Conservation (phyloP, 2,113 vertebrate species). For the Melospiza melodia region DNA sequence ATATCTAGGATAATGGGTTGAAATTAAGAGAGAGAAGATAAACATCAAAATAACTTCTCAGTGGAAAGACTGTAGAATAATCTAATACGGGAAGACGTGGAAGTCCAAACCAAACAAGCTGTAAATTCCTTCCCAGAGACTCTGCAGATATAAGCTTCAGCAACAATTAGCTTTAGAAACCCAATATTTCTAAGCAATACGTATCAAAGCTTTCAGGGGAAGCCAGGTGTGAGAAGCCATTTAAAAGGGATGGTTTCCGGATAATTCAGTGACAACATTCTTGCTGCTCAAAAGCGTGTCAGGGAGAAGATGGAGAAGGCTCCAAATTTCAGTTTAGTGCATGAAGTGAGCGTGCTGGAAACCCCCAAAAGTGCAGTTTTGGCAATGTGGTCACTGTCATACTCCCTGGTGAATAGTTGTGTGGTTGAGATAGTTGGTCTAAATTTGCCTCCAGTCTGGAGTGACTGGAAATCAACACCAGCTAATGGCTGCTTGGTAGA, state of each 20-base stretch:
- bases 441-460: background rate
- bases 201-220: background rate
- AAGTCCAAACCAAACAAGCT: background rate
- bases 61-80: slow-evolving; percentile 22
- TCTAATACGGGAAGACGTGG: background rate
- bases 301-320: background rate
- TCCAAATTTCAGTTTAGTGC: background rate
- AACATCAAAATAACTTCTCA: slow-evolving; percentile 51
- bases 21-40: slow-evolving; percentile 55
- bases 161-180: slow-evolving; percentile 7
- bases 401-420: background rate
- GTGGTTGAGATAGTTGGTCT: background rate
- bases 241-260: background rate
- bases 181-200: background rate
- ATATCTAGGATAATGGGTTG: slow-evolving; percentile 37
- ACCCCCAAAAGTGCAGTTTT: background rate
- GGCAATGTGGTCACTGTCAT: background rate
- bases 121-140: background rate
- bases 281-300: background rate
- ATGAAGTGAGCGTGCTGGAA: background rate
- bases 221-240: background rate
- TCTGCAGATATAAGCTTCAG: background rate
- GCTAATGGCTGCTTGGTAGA: slow-evolving; percentile 15
- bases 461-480: slow-evolving; percentile 42
- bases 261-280: background rate